Percentiles rank a stretch among this genome's conserved stretches.
These are phyloP conservation scores for Discoglossus pictus DNA, from an alignment of 2,797 vertebrate genomes.

Conservation along the genomic window DNA sequence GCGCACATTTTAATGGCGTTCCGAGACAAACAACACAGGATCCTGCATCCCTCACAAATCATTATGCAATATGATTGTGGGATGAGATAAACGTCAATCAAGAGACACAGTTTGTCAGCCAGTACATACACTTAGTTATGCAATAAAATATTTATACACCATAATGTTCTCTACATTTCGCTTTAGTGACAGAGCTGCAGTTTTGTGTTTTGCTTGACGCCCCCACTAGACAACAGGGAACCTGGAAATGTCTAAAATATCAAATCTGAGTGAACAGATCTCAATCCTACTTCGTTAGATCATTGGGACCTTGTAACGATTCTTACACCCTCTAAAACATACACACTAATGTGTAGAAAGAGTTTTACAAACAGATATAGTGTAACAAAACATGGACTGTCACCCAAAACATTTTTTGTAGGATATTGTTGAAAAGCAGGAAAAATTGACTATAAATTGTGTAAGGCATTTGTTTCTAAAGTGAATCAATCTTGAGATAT, in stretches of 20 bases:
- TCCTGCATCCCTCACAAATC: conserved; percentile 3
- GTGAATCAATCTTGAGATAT: too few relatives aligned
- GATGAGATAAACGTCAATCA: conserved; percentile 35
- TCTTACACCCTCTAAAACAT: too few relatives aligned
- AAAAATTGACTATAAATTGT: too few relatives aligned
- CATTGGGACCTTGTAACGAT: too few relatives aligned
- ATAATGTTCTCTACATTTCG: conserved; percentile 35
- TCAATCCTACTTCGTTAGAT: too few relatives aligned
- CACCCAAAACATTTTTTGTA: too few relatives aligned
- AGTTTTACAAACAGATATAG: too few relatives aligned
- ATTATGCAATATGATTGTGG: conserved; percentile 12
- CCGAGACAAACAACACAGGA: background rate
- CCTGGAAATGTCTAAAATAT: background rate
- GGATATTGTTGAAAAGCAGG: too few relatives aligned
- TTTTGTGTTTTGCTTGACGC: background rate
- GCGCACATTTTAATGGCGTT: conserved; percentile 16
- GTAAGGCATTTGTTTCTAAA: too few relatives aligned
- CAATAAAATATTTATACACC: conserved; percentile 36
- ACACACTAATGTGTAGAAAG: too few relatives aligned
- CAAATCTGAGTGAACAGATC: too few relatives aligned
- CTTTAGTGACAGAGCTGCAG: conserved; percentile 1
- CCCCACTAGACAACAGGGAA: background rate
- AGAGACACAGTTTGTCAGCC: conserved; percentile 12
- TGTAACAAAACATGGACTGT: too few relatives aligned
- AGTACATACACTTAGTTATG: conserved; percentile 18